phyloP scores from a whole-genome alignment of 1,140 invertebrate species.

The Cyclina sinensis region DNA sequence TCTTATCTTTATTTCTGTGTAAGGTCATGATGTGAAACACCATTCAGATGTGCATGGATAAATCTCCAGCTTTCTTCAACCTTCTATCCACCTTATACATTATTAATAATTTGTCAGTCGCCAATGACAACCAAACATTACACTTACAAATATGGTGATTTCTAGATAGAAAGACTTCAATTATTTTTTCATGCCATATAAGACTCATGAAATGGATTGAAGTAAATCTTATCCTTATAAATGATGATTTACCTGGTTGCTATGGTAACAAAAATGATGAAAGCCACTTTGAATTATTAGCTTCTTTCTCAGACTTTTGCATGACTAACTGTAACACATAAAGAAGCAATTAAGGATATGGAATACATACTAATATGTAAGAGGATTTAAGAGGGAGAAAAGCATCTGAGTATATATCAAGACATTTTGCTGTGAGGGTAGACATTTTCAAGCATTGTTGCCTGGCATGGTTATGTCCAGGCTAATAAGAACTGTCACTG shows the following conservation, averaged over 20 bases:
- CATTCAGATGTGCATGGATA: background rate
- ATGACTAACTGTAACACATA: slow-evolving; percentile 4
- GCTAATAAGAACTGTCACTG: too few relatives aligned
- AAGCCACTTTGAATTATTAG: slow-evolving; percentile 50
- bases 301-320: slow-evolving; percentile 18
- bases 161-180: background rate
- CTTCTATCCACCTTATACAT: background rate
- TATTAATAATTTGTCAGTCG: slow-evolving; percentile 29
- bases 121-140: background rate
- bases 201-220: background rate
- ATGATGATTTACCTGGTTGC: slow-evolving; percentile 58
- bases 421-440: too few relatives aligned
- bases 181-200: background rate
- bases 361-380: slow-evolving; percentile 5
- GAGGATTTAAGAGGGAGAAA: too few relatives aligned
- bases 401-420: too few relatives aligned
- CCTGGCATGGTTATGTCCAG: too few relatives aligned
- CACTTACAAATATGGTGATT: background rate
- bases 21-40: background rate
- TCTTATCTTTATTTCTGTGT: background rate
- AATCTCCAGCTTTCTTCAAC: background rate
- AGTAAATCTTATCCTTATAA: slow-evolving; percentile 15
- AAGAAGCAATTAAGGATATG: background rate
- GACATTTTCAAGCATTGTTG: too few relatives aligned
- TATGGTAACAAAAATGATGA: slow-evolving; percentile 52